Evolutionary conservation across 1,140 invertebrate genomes (phyloP).

Genomic region (Zaprionus nigranus): DNA sequence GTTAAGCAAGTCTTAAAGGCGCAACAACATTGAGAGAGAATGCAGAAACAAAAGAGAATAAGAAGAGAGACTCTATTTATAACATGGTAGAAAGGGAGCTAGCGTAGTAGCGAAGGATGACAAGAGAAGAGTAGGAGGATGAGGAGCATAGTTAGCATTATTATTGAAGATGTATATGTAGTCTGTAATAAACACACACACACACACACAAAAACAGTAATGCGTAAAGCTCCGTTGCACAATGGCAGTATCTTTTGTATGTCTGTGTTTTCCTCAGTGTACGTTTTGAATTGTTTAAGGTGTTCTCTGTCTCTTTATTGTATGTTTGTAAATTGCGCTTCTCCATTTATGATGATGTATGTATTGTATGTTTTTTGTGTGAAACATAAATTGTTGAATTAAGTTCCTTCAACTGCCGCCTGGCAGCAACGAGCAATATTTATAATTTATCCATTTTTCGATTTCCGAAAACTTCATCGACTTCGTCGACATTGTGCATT

Average conservation of each 20-base stretch:
- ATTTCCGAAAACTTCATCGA: constrained; percentile 49
- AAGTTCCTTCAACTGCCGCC: constrained; percentile 68
- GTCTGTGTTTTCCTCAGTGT: constrained; percentile 18
- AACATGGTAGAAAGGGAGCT: constrained; percentile 42
- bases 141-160: constrained; percentile 75
- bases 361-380: constrained; percentile 39
- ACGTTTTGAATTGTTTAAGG: constrained; percentile 29
- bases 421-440: constrained; percentile 57
- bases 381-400: constrained; percentile 55
- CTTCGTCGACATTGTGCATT: constrained; percentile 65
- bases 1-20: constrained; percentile 65
- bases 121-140: background rate
- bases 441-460: constrained; percentile 58
- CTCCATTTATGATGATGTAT: constrained; percentile 28
- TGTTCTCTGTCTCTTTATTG: constrained; percentile 17
- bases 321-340: constrained; percentile 40
- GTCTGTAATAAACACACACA: constrained; percentile 45
- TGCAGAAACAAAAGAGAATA: constrained; percentile 35
- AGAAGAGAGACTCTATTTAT: constrained; percentile 56
- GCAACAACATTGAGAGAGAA: constrained; percentile 37
- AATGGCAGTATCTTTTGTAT: constrained; percentile 38
- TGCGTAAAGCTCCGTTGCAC: constrained; percentile 32
- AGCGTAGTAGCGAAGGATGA: background rate
- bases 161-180: constrained; percentile 66
- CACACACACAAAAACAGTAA: constrained; percentile 28